Evolutionary conservation across 2,888 invertebrate species (phyloP).

Genomic region (Lottia gigantea): DNA sequence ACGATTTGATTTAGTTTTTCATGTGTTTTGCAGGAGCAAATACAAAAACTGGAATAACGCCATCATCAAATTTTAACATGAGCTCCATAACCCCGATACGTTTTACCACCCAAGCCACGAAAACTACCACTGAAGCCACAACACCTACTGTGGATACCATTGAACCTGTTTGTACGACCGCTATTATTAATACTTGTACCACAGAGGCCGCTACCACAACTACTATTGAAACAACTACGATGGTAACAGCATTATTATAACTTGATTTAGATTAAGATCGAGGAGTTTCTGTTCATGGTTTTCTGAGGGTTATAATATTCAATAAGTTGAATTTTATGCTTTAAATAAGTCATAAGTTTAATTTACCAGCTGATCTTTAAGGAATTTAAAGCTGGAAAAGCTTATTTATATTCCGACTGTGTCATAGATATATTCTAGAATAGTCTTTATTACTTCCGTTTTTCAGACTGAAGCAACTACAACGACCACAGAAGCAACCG

Average conservation of each 20-base stretch:
- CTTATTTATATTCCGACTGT: no score
- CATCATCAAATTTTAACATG: not conserved
- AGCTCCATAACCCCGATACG: not conserved
- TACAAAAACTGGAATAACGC: slow-evolving; percentile 2
- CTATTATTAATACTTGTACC: not conserved
- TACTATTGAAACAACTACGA: not conserved
- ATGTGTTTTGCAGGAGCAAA: not conserved
- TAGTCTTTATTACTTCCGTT: no score
- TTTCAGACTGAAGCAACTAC: not conserved
- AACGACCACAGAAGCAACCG: not conserved
- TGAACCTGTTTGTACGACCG: not conserved
- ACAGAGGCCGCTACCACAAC: not conserved
- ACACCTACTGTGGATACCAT: not conserved
- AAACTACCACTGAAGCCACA: not conserved
- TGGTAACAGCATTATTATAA: not conserved
- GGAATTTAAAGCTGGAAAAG: no score
- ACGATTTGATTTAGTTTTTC: no score
- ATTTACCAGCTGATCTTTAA: no score
- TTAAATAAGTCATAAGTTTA: no score
- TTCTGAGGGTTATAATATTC: no score
- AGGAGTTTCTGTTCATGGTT: no score
- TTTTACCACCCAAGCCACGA: not conserved
- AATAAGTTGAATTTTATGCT: no score
- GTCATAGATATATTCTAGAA: no score
- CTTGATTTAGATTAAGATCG: no score